Percentiles rank a stretch among this genome's conserved stretches.
Evolutionary conservation across 2,113 vertebrate genomes (phyloP).

Genomic region (Sapajus apella): DNA sequence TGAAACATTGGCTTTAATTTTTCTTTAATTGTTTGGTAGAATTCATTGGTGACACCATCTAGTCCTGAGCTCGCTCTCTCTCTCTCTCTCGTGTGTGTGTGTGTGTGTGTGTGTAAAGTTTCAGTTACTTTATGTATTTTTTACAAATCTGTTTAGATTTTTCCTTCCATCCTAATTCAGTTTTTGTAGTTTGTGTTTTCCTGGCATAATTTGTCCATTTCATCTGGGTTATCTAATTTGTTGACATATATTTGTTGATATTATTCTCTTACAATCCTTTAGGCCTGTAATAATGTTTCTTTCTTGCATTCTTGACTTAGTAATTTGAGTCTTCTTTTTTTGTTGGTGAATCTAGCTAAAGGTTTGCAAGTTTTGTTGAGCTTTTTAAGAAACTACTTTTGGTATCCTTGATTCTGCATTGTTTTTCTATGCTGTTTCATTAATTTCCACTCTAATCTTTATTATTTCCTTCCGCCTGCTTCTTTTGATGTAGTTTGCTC

Average conservation of each 20-base stretch:
- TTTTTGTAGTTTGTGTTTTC: background rate
- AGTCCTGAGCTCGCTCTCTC: background rate
- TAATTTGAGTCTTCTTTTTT: background rate
- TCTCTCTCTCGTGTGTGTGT: background rate
- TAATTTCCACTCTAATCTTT: background rate
- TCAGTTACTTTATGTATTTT: background rate
- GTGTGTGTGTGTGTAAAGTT: background rate
- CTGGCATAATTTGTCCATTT: background rate
- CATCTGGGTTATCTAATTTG: background rate
- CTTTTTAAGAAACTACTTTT: background rate
- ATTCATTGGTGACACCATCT: background rate
- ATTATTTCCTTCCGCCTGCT: background rate
- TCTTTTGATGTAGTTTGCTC: slow-evolving; percentile 27
- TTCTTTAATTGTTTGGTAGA: background rate
- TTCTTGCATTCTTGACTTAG: background rate
- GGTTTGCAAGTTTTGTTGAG: background rate
- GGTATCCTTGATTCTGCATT: background rate
- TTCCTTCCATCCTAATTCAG: background rate
- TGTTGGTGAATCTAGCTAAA: background rate
- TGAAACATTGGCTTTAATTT: background rate
- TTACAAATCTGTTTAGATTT: background rate
- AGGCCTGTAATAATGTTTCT: background rate
- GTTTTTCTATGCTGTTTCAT: background rate
- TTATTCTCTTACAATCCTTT: background rate
- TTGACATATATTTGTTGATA: background rate